Percentiles rank a stretch among this genome's conserved stretches.
Evolutionary conservation across 1,140 invertebrate species (phyloP).

Genomic region (Temnothorax curvispinosus): DNA sequence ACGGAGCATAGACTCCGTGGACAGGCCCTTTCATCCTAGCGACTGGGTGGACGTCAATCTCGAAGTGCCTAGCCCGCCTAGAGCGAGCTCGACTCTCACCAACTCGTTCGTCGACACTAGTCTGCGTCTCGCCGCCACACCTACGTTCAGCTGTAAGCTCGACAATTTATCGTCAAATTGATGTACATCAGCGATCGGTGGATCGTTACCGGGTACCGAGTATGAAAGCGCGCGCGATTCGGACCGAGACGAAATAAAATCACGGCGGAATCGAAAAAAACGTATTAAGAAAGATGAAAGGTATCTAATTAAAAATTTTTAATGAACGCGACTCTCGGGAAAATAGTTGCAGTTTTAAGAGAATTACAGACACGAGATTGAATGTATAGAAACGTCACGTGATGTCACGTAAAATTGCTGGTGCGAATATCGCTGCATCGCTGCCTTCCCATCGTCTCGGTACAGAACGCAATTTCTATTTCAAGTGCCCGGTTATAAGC

Average conservation of each 20-base stretch:
- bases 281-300: neutral
- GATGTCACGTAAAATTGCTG: neutral
- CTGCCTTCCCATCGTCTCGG: neutral
- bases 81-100: conserved; percentile 79
- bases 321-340: neutral
- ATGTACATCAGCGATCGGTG: conserved; percentile 21
- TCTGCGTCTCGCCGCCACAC: conserved; percentile 68
- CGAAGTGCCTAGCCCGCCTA: conserved; percentile 85
- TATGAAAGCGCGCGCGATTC: neutral
- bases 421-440: neutral
- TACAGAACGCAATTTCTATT: neutral
- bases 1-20: conserved; percentile 84
- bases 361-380: neutral
- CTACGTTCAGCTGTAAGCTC: conserved; percentile 75
- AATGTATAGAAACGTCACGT: neutral
- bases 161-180: conserved; percentile 65
- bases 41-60: conserved; percentile 87
- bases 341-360: neutral
- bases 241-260: conserved; percentile 3
- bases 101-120: conserved; percentile 81
- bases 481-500: conserved; percentile 33
- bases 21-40: conserved; percentile 85
- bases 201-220: conserved; percentile 58
- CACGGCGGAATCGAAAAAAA: neutral
- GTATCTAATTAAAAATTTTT: conserved; percentile 3